Evolutionary conservation across 2,797 vertebrate species (phyloP), one percentile per base, ranked within the genome.

Genomic region (Anableps anableps): DNA sequence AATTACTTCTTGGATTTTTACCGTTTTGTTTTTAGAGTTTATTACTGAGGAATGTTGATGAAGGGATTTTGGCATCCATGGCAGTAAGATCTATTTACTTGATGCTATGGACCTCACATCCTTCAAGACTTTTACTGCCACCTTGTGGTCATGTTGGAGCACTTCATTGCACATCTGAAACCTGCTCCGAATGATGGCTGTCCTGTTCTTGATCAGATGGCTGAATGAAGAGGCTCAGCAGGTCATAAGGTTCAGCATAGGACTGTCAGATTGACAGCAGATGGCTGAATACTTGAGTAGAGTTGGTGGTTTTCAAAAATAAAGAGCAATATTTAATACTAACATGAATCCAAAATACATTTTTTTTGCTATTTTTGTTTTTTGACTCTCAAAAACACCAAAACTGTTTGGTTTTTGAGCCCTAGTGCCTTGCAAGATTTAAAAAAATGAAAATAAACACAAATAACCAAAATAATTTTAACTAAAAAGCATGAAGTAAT

Each of bases 121-220:
- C 19, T 7, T 6, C 29, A 29, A 45, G 50, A 62, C 23, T 34
- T 80, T 62, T 45, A 79, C 73, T 87, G 83, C 79, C 88, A 68
- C 53, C 85, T 48, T 11, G 36, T 85, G 88, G 81, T 66, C 1
- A 11, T 0, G 4, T 10, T 7, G 9, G 23, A 19, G 14, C 7
- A 51, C 36, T 55, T 5, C 51, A 73, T 23, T 31, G 19, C 47
- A 36, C 29, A 5, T 36, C 19, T 23, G 9, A 14, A 38, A 36
- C 5, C 2, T 41, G 72, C 14, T 5, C 38, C 41, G 14, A 7
- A 6, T 68, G 38, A 71, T 2, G 23, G 7, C 14, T n/a, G 13
- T 2, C 23, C 38, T 14, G 36, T 26, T 26, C 36, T 11, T 19
- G 64, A 26, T 38, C 21, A 68, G 19, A 38, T 23, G 19, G 29